Conservation (phyloP, 2,113 vertebrate genomes). For the Cervus canadensis region DNA sequence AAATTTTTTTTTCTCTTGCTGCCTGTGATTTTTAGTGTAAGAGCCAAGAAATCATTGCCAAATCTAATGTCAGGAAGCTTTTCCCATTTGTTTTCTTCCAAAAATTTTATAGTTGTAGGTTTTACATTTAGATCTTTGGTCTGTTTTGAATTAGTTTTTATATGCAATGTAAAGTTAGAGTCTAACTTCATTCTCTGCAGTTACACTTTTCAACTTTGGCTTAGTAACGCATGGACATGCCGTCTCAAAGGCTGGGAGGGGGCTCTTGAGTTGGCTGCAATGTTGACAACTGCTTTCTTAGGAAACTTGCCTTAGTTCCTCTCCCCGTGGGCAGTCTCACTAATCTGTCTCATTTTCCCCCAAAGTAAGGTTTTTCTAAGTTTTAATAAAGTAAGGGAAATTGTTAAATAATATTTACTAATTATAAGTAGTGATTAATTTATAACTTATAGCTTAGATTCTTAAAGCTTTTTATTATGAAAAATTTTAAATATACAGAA, state of each 20-base stretch:
- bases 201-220: background rate
- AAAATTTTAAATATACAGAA: background rate
- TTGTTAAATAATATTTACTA: background rate
- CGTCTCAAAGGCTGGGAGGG: background rate
- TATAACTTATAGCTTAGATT: background rate
- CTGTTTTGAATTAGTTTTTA: background rate
- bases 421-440: background rate
- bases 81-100: background rate
- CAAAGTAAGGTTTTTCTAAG: background rate
- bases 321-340: background rate
- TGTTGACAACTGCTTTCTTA: background rate
- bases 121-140: background rate
- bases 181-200: background rate
- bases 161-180: background rate
- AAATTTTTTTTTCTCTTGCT: background rate
- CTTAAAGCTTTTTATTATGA: background rate
- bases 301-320: background rate
- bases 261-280: background rate
- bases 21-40: background rate
- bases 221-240: background rate
- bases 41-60: background rate
- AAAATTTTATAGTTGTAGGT: background rate
- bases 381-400: constrained; percentile 10
- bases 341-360: background rate
- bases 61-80: background rate